Percentiles rank a stretch among this genome's conserved stretches.
phyloP scores from a whole-genome alignment of 2,797 vertebrate genomes.

The Enteromius argenteus region DNA sequence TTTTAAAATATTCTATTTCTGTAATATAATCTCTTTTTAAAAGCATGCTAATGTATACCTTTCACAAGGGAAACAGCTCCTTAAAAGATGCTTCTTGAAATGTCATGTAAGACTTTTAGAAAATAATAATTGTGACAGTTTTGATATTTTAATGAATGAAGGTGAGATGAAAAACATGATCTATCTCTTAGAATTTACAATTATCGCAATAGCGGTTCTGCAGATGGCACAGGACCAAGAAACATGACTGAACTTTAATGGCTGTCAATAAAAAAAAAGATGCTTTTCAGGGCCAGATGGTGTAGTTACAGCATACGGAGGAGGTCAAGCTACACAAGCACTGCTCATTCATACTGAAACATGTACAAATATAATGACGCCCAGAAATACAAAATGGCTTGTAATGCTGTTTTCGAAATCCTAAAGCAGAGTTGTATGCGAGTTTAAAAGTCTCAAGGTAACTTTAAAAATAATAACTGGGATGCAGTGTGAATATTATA shows the following conservation, averaged over 20 bases:
- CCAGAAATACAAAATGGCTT: neutral
- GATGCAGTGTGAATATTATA: neutral
- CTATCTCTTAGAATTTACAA: neutral
- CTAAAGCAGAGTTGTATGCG: neutral
- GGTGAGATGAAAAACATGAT: neutral
- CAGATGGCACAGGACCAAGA: neutral
- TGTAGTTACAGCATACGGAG: neutral
- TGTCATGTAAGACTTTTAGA: neutral
- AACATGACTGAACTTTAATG: neutral
- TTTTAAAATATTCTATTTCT: neutral
- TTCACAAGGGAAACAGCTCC: neutral
- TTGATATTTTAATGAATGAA: neutral
- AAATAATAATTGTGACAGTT: neutral
- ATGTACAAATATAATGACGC: neutral
- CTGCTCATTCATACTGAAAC: neutral
- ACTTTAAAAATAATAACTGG: slow-evolving; percentile 9
- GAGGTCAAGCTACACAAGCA: neutral
- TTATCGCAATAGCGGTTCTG: neutral
- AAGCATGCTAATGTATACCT: neutral
- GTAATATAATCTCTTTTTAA: neutral
- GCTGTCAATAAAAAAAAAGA: neutral
- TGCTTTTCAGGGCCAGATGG: neutral
- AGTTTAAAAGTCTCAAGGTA: neutral
- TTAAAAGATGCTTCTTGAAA: neutral
- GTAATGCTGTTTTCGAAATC: neutral